phyloP scores from a whole-genome alignment of 2,113 vertebrate species.

The Euleptes europaea region DNA sequence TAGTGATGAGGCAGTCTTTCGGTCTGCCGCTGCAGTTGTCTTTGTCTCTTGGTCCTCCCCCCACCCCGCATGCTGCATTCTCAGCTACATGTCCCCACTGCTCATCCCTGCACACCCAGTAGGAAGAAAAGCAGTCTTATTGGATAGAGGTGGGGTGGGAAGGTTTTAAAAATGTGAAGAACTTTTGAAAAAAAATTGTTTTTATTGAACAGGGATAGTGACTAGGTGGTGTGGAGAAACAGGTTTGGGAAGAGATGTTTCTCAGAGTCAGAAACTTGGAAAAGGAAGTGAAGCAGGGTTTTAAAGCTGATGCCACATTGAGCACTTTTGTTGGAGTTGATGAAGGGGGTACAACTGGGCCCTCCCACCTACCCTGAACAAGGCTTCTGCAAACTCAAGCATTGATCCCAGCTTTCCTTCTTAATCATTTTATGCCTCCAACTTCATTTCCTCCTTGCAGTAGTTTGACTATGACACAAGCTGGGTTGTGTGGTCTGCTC shows the following conservation, averaged over 20 bases:
- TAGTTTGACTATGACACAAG: not conserved
- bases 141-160: constrained; percentile 26
- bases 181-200: constrained; percentile 53
- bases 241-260: not conserved
- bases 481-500: not conserved
- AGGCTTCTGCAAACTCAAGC: not conserved
- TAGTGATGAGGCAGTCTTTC: constrained; percentile 70
- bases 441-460: not conserved
- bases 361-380: not conserved
- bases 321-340: accelerated
- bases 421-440: not conserved
- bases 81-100: constrained; percentile 63
- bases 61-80: constrained; percentile 66
- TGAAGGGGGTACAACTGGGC: not conserved
- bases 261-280: not conserved
- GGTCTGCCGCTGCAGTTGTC: constrained; percentile 53
- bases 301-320: not conserved
- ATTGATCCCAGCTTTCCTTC: not conserved
- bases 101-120: constrained; percentile 50
- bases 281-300: not conserved
- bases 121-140: constrained; percentile 60
- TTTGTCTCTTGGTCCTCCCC: constrained; percentile 59
- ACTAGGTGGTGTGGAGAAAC: not conserved
- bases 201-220: constrained; percentile 32
- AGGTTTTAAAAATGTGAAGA: constrained; percentile 70